Base-by-base conservation (phyloP, 1,140 invertebrate genomes). In the Schlechtendalia chinensis region DNA sequence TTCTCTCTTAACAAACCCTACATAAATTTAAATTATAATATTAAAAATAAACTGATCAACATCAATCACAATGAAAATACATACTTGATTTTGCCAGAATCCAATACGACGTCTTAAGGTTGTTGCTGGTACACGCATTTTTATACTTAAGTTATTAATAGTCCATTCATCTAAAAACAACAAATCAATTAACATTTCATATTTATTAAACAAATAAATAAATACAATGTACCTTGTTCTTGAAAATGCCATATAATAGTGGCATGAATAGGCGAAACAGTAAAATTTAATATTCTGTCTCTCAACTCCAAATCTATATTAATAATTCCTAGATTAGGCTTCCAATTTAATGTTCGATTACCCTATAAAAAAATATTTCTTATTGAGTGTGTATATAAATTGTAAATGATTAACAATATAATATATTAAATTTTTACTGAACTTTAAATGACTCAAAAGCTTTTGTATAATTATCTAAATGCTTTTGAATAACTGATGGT, bases 191-290 rank as follows among this genome's bases (percentile, higher is more conserved):
- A 39, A 65, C 39, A 11, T 32, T 65, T 67, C n/a, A 39, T 65
- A 39, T n/a, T 32, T 19, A 12, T 17, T 32, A 11, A 63, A n/a
- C n/a, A n/a, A 29, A 63, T 19, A 63, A 0, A 39, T 32, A n/a
- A 59, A 59, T 14, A 39, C 22, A 4, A 8, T 47, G 14, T 87
- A 93, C 92, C 89, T 88, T 96, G 94, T 83, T 93, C 90, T 88
- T 98, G 92, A 86, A 98, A 99, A 86, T 97, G 92, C 88, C 95
- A 92, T 81, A 99, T 94, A 74, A 99, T 93, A 0, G 96, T 94
- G 0, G 96, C 97, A 86, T 98, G 95, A 39, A 96, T 92, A 1
- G 97, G 96, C 6, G 94, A 92, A 1, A 98, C 96, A 71, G 91
- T 92, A 82, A 98, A 89, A 82, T 93, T 91, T 50, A 98, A 85